Base-by-base conservation (phyloP, 1,140 invertebrate genomes). In the Sitobion miscanthi region DNA sequence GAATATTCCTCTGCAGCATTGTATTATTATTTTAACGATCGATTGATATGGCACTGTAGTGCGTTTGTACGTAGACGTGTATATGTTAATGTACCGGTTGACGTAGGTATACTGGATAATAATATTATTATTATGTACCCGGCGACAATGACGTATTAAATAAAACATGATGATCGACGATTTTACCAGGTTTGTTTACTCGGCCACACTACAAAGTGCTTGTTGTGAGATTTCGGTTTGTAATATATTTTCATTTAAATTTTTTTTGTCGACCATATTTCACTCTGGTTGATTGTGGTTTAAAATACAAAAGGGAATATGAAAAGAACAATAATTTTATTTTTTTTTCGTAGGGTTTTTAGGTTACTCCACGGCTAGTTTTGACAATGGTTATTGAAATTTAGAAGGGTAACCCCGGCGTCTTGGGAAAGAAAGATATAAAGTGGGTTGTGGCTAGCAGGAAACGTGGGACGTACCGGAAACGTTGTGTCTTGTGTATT, bases 381-480 rank as follows among this genome's bases (percentile, higher is more conserved):
- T 83, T 86, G 82, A 93, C 91, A 93, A 93, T 85, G 91, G 69
- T 93, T 85, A 93, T 93, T 93, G 91, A 93, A 83, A 93, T 93
- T 93, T 93, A 93, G 9, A 93, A 93, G 91, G 82, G 91, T 93
- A 86, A 85, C 45, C 38, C 25, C 47, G 52, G 52, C 57, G 49
- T 93, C 49, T 93, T 52, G 77, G 82, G 91, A 54, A 54, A 82
- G n/a, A 83, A 52, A 52, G n/a, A 82, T 47, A 52, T 83, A 35
- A 83, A 86, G 91, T 93, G 91, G 91, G 49, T 93, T 85, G 49
- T 49, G n/a, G 47, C 35, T 82, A 42, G 25, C 82, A 93, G 91
- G 91, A 93, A 93, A 93, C 91, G 91, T 93, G 91, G 69, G 91
- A 93, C 47, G 91, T 82, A 93, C 91, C 69, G 91, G 91, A 93